A percentile compares a stretch with the other conserved stretches of the same genome.
Evolutionary conservation across 2,113 vertebrate genomes (phyloP).

Genomic region (Pycnonotus jocosus): DNA sequence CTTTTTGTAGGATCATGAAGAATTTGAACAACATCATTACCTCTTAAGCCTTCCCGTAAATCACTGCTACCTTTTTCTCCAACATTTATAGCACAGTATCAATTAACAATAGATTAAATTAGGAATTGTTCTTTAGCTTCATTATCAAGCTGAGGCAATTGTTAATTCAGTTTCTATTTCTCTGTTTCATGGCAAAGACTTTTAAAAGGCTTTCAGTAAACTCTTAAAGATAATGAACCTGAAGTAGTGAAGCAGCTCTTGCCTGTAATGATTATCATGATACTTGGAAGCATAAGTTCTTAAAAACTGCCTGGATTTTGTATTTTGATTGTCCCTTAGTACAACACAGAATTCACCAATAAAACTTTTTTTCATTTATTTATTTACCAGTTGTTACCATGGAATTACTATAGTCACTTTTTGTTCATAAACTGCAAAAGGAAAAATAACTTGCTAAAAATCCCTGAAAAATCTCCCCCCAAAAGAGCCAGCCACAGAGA

Average conservation of each 20-base stretch:
- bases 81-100: not conserved
- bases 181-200: not conserved
- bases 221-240: slow-evolving; percentile 10
- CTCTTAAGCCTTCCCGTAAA: not conserved
- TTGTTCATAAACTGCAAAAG: not conserved
- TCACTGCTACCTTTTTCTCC: not conserved
- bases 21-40: not conserved
- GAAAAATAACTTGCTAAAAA: not conserved
- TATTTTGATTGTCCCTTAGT: not conserved
- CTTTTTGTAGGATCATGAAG: not conserved
- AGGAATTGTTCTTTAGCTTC: not conserved
- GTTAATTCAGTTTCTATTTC: slow-evolving; percentile 14
- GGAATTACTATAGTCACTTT: not conserved
- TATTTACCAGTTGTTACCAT: not conserved
- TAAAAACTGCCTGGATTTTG: not conserved
- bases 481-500: accelerated
- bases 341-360: not conserved
- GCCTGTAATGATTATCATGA: not conserved
- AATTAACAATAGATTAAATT: slow-evolving; percentile 26
- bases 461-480: not conserved
- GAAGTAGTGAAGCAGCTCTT: not conserved
- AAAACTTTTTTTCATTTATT: not conserved
- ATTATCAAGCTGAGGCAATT: slow-evolving; percentile 15
- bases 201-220: not conserved
- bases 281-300: not conserved